These are phyloP conservation scores for Dendrolimus kikuchii DNA, from an alignment of 1,140 invertebrate species.

Conservation along the genomic window DNA sequence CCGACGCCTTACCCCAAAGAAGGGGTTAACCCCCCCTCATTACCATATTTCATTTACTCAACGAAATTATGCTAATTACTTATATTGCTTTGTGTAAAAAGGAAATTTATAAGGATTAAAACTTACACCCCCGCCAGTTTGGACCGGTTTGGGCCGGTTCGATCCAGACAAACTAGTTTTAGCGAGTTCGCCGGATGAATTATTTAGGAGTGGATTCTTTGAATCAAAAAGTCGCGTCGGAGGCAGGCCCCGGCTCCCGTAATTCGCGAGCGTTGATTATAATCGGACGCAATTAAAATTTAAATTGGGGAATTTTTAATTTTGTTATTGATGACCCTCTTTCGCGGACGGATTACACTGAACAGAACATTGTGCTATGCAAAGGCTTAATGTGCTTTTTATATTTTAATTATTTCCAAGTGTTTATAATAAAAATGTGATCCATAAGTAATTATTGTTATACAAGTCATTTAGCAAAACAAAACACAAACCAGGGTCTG, in stretches of 20 bases:
- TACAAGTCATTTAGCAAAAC: too few relatives aligned
- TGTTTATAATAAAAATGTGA: too few relatives aligned
- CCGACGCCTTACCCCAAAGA: constrained; percentile 33
- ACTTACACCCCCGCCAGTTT: constrained; percentile 51
- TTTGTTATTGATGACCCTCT: constrained; percentile 68
- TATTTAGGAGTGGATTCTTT: constrained; percentile 56
- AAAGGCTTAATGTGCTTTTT: too few relatives aligned
- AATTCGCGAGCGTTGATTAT: constrained; percentile 59
- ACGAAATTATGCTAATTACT: constrained; percentile 73
- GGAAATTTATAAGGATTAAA: constrained; percentile 72
- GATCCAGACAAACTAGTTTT: constrained; percentile 49
- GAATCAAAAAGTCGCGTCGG: constrained; percentile 42
- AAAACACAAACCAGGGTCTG: too few relatives aligned
- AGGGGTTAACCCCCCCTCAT: constrained; percentile 62
- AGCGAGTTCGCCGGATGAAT: constrained; percentile 52
- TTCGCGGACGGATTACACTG: constrained; percentile 45
- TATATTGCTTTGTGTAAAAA: constrained; percentile 73
- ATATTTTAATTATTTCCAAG: too few relatives aligned
- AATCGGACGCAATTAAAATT: constrained; percentile 70
- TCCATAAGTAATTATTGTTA: too few relatives aligned
- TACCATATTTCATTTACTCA: constrained; percentile 73
- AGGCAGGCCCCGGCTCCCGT: constrained; percentile 44
- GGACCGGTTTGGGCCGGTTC: constrained; percentile 21
- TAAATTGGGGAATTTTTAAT: constrained; percentile 69
- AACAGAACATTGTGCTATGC: constrained; percentile 2